These are phyloP conservation scores for Urosaurus nigricauda DNA, from an alignment of 2,797 vertebrate species.

Conservation along the genomic window DNA sequence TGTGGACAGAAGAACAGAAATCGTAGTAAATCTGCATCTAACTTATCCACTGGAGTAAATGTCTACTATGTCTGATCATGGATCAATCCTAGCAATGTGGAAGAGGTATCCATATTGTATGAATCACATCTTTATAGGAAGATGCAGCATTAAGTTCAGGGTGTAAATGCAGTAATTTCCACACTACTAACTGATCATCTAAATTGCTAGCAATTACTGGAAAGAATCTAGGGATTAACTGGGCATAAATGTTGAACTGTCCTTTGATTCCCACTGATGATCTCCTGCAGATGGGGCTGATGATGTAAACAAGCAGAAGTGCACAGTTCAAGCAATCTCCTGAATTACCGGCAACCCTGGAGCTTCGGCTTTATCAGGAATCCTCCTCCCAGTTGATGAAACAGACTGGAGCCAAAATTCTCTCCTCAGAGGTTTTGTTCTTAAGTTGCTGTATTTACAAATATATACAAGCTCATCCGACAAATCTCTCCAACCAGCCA, in stretches of 20 bases:
- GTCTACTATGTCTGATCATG: background rate
- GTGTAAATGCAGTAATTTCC: background rate
- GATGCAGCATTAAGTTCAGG: background rate
- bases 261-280: constrained; percentile 21
- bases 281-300: background rate
- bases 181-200: background rate
- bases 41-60: background rate
- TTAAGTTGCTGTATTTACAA: too few species aligned
- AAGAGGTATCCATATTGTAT: background rate
- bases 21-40: background rate
- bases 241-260: constrained; percentile 23
- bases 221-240: constrained; percentile 13
- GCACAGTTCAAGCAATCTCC: too few species aligned
- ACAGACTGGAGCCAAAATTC: too few species aligned
- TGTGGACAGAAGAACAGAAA: background rate
- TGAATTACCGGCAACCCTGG: too few species aligned
- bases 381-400: too few species aligned
- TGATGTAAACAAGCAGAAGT: too few species aligned
- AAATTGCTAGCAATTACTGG: constrained; percentile 9
- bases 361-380: too few species aligned
- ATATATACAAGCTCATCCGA: too few species aligned
- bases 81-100: background rate
- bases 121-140: background rate
- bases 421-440: too few species aligned
- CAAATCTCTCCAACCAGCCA: too few species aligned